A percentile compares a stretch with the other conserved stretches of the same genome.
Evolutionary conservation across 1,140 invertebrate species (phyloP).

Genomic region (Leptopilina clavipes): DNA sequence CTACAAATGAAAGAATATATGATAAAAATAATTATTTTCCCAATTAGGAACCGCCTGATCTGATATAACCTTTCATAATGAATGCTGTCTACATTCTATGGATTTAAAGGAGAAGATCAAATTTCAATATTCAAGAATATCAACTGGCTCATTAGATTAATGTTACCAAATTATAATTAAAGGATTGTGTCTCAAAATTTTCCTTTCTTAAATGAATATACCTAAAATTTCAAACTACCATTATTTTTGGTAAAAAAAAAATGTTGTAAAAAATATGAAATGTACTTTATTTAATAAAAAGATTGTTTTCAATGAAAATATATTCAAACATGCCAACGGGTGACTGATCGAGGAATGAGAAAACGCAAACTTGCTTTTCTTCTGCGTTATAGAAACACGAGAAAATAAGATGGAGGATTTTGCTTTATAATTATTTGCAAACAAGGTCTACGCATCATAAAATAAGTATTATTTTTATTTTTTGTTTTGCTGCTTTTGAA

Average conservation of each 20-base stretch:
- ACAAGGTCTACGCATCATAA: not conserved
- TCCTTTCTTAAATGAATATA: too few relatives aligned
- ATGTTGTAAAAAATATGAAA: too few relatives aligned
- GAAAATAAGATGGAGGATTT: slow-evolving; percentile 20
- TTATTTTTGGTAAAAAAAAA: too few relatives aligned
- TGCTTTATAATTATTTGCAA: slow-evolving; percentile 28
- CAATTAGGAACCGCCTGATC: not conserved
- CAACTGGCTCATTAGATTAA: not conserved
- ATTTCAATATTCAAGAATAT: not conserved
- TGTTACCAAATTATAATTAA: not conserved
- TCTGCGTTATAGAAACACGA: slow-evolving; percentile 26
- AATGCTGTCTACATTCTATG: not conserved
- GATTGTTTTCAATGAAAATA: not conserved
- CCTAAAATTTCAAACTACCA: too few relatives aligned
- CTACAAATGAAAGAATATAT: too few relatives aligned
- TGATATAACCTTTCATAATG: not conserved
- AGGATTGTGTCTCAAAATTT: not conserved
- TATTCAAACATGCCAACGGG: slow-evolving; percentile 22
- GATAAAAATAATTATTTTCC: not conserved
- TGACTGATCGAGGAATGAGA: slow-evolving; percentile 18
- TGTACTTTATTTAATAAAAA: too few relatives aligned
- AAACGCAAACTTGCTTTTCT: slow-evolving; percentile 22
- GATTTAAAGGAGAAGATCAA: not conserved
- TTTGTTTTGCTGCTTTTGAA: too few relatives aligned
- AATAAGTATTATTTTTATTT: not conserved